Base-by-base conservation (phyloP, 2,113 vertebrate species). In the Hiodon tergisus region DNA sequence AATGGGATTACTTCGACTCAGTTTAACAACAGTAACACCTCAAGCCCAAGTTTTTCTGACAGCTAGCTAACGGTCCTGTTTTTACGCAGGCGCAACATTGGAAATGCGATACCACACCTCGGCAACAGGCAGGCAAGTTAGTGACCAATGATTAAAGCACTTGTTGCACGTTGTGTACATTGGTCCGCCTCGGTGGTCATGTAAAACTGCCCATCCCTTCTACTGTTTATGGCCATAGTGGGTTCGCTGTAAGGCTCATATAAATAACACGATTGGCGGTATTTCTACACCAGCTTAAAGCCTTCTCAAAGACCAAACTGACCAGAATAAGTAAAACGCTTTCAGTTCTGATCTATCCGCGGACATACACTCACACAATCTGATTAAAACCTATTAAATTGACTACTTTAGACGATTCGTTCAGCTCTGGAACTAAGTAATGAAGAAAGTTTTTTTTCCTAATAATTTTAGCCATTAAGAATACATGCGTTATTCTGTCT, bases 51-150 rank as follows among this genome's bases (percentile, higher is more conserved):
- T 66, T 58, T 77, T 72, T 80, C 77, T 88, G 90, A 90, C 89
- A 88, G 88, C 62, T 54, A 67, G 65, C 78, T 83, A 85, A 85
- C 83, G 80, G 85, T 78, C 65, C 66, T 4, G n/a, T 67, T 4
- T 6, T 0, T 59, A 83, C 87, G 87, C 90, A 84, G 84, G 89
- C 87, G 89, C 82, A n/a, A 0, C 53, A 47, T 62, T 14, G 16
- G n/a, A 17, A 17, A 14, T 47, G 31, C 31, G 11, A 61, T 52
- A 50, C 0, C 6, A 61, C 11, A 50, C 50, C 54, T 16, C 54
- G 17, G 54, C 0, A 13, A 10, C 0, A 59, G 61, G 11, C 53
- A 67, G 57, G 74, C 11, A 0, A 69, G 52, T 6, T 13, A 3
- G 9, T 11, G 59, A 4, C 77, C 77, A 78, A 74, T 74, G 66